Evolutionary conservation across 2,888 invertebrate species (phyloP).

Genomic region (Drepana falcataria): DNA sequence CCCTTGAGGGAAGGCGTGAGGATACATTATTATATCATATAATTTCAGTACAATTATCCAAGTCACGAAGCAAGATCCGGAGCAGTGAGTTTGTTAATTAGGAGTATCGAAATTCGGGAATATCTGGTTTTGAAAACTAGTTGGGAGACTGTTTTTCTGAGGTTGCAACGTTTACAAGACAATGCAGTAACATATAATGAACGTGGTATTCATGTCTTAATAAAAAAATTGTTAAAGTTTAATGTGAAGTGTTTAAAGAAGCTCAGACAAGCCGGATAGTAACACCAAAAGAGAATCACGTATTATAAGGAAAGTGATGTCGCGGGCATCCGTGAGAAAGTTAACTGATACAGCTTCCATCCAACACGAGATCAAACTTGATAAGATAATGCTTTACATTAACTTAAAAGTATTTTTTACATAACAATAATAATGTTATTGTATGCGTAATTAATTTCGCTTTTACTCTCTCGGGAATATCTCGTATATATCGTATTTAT

Average conservation of each 20-base stretch:
- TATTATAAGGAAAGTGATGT: not conserved
- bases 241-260: not conserved
- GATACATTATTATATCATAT: too few relatives aligned
- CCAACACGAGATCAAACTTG: not conserved
- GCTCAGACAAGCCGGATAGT: not conserved
- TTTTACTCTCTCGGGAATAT: too few relatives aligned
- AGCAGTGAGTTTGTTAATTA: too few relatives aligned
- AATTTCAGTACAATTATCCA: too few relatives aligned
- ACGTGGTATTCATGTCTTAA: not conserved
- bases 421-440: too few relatives aligned
- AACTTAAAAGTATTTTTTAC: too few relatives aligned
- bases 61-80: too few relatives aligned
- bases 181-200: not conserved
- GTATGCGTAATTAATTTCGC: too few relatives aligned
- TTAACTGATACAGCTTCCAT: not conserved
- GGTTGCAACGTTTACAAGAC: not conserved
- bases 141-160: not conserved
- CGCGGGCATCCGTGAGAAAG: not conserved
- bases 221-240: not conserved
- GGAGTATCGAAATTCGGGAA: too few relatives aligned
- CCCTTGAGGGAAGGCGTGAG: too few relatives aligned
- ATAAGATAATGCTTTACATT: not conserved
- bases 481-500: too few relatives aligned
- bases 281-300: not conserved
- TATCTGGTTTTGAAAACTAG: not conserved